These are phyloP conservation scores for Bubalus kerabau DNA, from an alignment of 2,113 vertebrate species.

Conservation along the genomic window DNA sequence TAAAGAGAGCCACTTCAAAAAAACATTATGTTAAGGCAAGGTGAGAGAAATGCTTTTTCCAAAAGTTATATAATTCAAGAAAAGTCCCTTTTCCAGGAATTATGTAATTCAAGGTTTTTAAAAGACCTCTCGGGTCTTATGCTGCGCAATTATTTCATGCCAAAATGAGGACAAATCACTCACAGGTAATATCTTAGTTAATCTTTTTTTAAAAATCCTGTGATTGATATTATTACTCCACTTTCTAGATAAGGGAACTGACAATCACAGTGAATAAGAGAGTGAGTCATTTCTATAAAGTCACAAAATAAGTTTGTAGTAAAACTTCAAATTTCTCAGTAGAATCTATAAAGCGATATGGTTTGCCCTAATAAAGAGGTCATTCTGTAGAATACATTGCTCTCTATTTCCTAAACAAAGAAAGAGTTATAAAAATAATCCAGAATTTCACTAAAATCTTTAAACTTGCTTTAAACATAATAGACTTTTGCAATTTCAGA, in stretches of 20 bases:
- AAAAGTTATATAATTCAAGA: not conserved
- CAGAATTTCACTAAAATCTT: not conserved
- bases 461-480: not conserved
- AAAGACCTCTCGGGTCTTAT: not conserved
- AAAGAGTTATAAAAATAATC: not conserved
- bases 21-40: not conserved
- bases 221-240: not conserved
- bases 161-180: not conserved
- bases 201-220: not conserved
- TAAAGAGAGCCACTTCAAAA: not conserved
- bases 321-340: not conserved
- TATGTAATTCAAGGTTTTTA: not conserved
- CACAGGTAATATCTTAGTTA: not conserved
- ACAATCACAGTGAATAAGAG: not conserved
- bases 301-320: not conserved
- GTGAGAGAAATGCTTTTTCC: not conserved
- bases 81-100: not conserved
- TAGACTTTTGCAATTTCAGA: not conserved
- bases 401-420: not conserved
- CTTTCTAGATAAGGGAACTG: not conserved
- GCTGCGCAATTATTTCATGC: not conserved
- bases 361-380: not conserved
- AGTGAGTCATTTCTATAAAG: not conserved
- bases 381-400: not conserved
- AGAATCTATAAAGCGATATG: not conserved